A percentile compares a stretch with the other conserved stretches of the same genome.
Conservation (phyloP, 2,888 invertebrate species). For the Dyspetes luteomarginatus region DNA sequence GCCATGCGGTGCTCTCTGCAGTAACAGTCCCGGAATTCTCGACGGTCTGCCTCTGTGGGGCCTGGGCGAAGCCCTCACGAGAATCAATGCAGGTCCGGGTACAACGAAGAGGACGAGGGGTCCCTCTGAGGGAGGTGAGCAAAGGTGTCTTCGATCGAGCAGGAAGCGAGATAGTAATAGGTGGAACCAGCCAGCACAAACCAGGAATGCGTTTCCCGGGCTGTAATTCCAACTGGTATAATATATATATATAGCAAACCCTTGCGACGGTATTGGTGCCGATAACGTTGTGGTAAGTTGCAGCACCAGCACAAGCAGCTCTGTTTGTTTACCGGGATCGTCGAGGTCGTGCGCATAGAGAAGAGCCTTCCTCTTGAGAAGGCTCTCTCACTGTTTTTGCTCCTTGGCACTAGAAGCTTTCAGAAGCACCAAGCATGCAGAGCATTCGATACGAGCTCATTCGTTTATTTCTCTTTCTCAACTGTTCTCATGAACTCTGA, state of each 20-base stretch:
- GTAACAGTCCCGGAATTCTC: neutral
- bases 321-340: slow-evolving; percentile 68
- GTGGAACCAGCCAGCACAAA: slow-evolving; percentile 64
- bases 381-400: slow-evolving; percentile 4
- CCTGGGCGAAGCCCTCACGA: slow-evolving; percentile 41
- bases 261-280: slow-evolving; percentile 49
- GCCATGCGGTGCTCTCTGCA: neutral
- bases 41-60: neutral
- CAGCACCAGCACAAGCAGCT: slow-evolving; percentile 47
- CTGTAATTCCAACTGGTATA: slow-evolving; percentile 69
- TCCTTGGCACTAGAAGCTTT: slow-evolving; percentile 5
- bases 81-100: slow-evolving; percentile 47
- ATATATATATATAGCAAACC: slow-evolving; percentile 54
- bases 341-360: slow-evolving; percentile 39
- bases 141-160: slow-evolving; percentile 48
- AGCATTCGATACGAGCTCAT: no score
- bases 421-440: slow-evolving; percentile 10
- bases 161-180: slow-evolving; percentile 28
- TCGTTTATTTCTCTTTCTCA: no score
- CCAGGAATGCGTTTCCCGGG: slow-evolving; percentile 69
- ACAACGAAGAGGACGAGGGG: slow-evolving; percentile 39
- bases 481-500: no score
- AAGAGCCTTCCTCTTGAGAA: slow-evolving; percentile 34
- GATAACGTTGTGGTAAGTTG: slow-evolving; percentile 70
- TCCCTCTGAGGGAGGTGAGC: slow-evolving; percentile 40